Evolutionary conservation across 2,888 invertebrate species (phyloP).

Genomic region (Crossocerus cetratus): DNA sequence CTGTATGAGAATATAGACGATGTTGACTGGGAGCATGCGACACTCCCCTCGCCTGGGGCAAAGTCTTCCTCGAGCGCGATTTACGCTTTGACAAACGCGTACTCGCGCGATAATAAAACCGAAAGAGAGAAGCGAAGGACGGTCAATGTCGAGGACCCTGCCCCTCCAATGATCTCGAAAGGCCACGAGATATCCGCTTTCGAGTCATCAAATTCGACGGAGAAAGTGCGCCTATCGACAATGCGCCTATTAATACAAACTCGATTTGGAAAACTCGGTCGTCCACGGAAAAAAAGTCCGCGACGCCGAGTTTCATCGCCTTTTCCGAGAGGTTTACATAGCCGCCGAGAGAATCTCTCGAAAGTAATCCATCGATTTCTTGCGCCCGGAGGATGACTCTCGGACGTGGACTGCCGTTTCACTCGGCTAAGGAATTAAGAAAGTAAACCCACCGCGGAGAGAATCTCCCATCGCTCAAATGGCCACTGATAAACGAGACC

Average conservation of each 20-base stretch:
- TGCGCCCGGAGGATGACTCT: neutral
- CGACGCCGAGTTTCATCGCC: slow-evolving; percentile 14
- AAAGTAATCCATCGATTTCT: slow-evolving; percentile 15
- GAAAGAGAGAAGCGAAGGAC: neutral
- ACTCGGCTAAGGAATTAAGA: neutral
- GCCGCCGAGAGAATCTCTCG: slow-evolving; percentile 18
- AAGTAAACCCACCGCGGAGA: slow-evolving; percentile 3
- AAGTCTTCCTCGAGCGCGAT: neutral
- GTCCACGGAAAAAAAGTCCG: slow-evolving; percentile 4
- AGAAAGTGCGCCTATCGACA: slow-evolving; percentile 41
- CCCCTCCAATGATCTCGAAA: slow-evolving; percentile 6
- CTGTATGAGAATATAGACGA: too few relatives aligned
- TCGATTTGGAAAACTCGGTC: slow-evolving; percentile 42
- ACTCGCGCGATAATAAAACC: neutral
- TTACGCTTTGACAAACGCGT: neutral
- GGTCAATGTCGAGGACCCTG: slow-evolving; percentile 4
- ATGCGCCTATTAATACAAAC: slow-evolving; percentile 21
- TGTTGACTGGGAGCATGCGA: too few relatives aligned
- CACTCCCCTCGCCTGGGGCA: too few relatives aligned
- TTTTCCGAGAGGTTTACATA: slow-evolving; percentile 22
- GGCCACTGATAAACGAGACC: neutral
- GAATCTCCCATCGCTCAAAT: neutral
- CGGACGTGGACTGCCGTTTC: neutral
- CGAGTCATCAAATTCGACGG: slow-evolving; percentile 4
- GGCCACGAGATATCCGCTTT: neutral